These are phyloP conservation scores for Gadus chalcogrammus DNA, from an alignment of 2,113 vertebrate genomes.

Conservation along the genomic window DNA sequence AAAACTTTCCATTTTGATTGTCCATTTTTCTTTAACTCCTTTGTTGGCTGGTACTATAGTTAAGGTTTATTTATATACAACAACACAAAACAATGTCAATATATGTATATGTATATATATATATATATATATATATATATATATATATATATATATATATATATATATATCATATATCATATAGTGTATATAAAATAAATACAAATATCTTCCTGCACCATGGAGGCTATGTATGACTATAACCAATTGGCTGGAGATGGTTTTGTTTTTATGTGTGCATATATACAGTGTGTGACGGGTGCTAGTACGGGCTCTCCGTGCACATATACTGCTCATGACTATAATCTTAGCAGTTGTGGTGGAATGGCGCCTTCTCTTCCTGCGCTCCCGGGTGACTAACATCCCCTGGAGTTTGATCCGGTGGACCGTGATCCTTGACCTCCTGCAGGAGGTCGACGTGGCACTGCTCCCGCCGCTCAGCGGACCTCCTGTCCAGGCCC, in stretches of 20 bases:
- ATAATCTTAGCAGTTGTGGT: conserved; percentile 47
- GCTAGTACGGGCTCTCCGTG: background rate
- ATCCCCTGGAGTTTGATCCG: conserved; percentile 34
- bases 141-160: conserved; percentile 51
- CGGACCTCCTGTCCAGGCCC: conserved; percentile 33
- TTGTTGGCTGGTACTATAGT: conserved; percentile 21
- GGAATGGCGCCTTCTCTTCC: conserved; percentile 36
- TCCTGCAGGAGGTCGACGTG: conserved; percentile 43
- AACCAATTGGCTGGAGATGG: conserved; percentile 24
- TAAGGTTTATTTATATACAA: conserved; percentile 56
- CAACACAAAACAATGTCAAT: conserved; percentile 66
- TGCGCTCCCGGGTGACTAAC: conserved; percentile 30
- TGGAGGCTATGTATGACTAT: background rate
- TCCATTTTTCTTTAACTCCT: conserved; percentile 51
- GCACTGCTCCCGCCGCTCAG: conserved; percentile 31
- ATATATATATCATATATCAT: conserved; percentile 50
- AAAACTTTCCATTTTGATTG: conserved; percentile 29
- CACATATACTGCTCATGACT: background rate
- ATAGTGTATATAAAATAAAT: conserved; percentile 76
- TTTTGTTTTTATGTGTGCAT: conserved; percentile 18
- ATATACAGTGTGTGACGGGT: conserved; percentile 1
- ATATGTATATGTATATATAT: conserved; percentile 21
- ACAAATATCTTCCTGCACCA: conserved; percentile 65
- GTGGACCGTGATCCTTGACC: conserved; percentile 47
- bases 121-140: conserved; percentile 53